Evolutionary conservation across 2,113 vertebrate genomes (phyloP).

Genomic region (Notarius quadriscutis): DNA sequence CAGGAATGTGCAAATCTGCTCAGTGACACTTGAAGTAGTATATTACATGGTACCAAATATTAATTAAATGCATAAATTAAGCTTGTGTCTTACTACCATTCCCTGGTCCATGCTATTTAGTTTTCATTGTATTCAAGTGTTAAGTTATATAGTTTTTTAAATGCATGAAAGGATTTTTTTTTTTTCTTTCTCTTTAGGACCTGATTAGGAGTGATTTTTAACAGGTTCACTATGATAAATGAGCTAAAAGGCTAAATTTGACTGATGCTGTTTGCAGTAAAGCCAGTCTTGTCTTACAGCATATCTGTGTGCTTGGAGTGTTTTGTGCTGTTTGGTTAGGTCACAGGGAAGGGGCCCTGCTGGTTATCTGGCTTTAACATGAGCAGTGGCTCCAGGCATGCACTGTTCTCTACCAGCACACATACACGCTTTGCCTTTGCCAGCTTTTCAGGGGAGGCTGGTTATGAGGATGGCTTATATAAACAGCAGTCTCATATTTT

Average conservation of each 20-base stretch:
- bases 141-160: neutral
- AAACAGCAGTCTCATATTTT: slow-evolving; percentile 24
- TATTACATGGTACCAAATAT: neutral
- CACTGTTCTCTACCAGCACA: slow-evolving; percentile 51
- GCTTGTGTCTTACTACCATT: neutral
- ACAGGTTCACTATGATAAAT: neutral
- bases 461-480: neutral
- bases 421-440: slow-evolving; percentile 6
- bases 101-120: no score
- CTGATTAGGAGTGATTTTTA: neutral
- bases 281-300: slow-evolving; percentile 1
- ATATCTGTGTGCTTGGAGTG: slow-evolving; percentile 52
- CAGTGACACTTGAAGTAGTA: neutral
- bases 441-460: neutral
- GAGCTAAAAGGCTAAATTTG: neutral
- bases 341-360: slow-evolving; percentile 51
- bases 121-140: neutral
- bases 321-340: slow-evolving; percentile 39
- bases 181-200: neutral
- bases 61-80: neutral
- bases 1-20: neutral
- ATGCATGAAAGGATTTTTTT: no score
- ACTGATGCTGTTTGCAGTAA: neutral
- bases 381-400: slow-evolving; percentile 60
- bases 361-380: slow-evolving; percentile 68